Percentiles rank a stretch among this genome's conserved stretches.
phyloP scores from a whole-genome alignment of 2,888 invertebrate species.

The Athetis lepigone region DNA sequence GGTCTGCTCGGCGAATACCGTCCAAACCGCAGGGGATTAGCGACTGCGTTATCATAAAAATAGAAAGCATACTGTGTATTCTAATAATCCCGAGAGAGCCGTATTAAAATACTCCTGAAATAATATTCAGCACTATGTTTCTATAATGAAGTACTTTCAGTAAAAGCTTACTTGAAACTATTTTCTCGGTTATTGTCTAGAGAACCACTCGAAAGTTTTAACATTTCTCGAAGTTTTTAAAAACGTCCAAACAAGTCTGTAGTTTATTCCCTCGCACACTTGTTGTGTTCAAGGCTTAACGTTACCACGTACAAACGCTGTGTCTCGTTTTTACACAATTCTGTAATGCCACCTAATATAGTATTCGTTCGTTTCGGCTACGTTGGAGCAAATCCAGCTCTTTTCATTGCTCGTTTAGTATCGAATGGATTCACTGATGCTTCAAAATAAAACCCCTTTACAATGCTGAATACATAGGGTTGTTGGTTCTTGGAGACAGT shows the following conservation, averaged over 20 bases:
- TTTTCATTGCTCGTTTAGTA: conserved; percentile 28
- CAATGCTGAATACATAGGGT: conserved; percentile 38
- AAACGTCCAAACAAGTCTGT: neutral
- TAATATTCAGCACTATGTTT: conserved; percentile 12
- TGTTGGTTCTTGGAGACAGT: conserved; percentile 30
- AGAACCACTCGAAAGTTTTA: conserved; percentile 16
- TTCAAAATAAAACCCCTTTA: conserved; percentile 50
- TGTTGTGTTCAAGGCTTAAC: conserved; percentile 38
- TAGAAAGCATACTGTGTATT: conserved; percentile 25
- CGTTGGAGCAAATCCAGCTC: conserved; percentile 33
- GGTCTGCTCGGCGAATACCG: conserved; percentile 18
- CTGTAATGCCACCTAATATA: conserved; percentile 30
- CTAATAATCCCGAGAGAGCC: conserved; percentile 4
- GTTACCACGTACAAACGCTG: conserved; percentile 19
- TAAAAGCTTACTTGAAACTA: conserved; percentile 28
- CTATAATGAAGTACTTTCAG: conserved; percentile 12
- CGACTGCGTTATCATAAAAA: conserved; percentile 24
- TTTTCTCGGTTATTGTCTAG: conserved; percentile 28
- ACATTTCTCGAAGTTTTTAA: conserved; percentile 14
- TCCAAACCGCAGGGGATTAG: conserved; percentile 33
- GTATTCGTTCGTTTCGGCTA: conserved; percentile 34
- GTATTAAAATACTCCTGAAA: conserved; percentile 4
- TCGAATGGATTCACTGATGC: conserved; percentile 50
- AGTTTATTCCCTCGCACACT: conserved; percentile 28
- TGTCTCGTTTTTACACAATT: conserved; percentile 24